phyloP scores from a whole-genome alignment of 2,797 vertebrate species.

The Lepilemur ruficaudatus region DNA sequence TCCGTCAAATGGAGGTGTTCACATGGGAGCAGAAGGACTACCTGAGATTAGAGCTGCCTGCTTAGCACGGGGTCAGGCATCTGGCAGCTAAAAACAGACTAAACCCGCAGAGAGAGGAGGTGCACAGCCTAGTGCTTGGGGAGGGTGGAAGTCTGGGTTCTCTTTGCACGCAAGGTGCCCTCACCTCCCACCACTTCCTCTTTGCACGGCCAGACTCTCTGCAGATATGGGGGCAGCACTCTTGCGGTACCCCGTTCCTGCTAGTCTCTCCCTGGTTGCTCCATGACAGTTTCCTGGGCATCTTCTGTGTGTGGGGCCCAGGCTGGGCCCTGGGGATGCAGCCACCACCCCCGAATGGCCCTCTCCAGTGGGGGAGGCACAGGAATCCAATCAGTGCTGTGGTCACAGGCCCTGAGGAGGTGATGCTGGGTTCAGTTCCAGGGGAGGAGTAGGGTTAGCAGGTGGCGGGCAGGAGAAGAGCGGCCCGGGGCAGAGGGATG shows the following conservation, averaged over 20 bases:
- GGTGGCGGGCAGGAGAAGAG: background rate
- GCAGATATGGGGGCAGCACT: background rate
- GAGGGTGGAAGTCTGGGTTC: background rate
- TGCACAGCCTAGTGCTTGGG: background rate
- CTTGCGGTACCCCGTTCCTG: background rate
- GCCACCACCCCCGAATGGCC: background rate
- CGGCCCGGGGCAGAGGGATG: background rate
- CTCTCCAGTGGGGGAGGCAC: background rate
- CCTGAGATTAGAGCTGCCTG: background rate
- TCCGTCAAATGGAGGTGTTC: background rate
- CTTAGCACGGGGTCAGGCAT: background rate
- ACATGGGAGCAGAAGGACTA: background rate
- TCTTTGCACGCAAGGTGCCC: background rate
- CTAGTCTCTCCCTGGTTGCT: background rate
- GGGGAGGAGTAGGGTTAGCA: background rate
- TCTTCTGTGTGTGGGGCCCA: background rate
- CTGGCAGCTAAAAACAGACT: background rate
- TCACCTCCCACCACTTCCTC: constrained; percentile 44
- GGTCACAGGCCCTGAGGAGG: background rate
- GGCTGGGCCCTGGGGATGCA: background rate
- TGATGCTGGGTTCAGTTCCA: background rate
- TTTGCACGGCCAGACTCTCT: background rate
- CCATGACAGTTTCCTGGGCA: constrained; percentile 15
- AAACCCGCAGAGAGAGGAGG: background rate
- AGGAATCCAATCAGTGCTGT: background rate